These are phyloP conservation scores for Lemur catta DNA, from an alignment of 2,797 vertebrate genomes.

Conservation along the genomic window DNA sequence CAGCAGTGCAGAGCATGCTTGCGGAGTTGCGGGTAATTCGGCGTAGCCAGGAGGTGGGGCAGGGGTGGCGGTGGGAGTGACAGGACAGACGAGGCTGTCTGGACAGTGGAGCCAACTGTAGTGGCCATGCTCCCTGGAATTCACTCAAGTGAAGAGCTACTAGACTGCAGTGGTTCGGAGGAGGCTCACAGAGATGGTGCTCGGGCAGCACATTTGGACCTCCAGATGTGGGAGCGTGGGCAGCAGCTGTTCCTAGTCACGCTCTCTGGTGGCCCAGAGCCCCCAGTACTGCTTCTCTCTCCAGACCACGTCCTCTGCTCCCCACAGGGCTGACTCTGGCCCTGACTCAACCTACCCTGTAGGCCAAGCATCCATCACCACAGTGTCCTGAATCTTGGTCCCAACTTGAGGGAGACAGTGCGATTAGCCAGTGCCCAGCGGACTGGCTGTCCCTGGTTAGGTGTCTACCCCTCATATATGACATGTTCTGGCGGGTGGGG, in stretches of 20 bases:
- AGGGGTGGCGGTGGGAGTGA: not conserved
- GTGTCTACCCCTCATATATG: accelerated
- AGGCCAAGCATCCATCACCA: not conserved
- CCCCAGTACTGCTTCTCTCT: not conserved
- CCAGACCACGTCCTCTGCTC: not conserved
- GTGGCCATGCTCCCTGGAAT: not conserved
- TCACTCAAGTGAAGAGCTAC: not conserved
- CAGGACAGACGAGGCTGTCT: not conserved
- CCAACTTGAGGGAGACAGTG: not conserved
- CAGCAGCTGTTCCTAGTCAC: not conserved
- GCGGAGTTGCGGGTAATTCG: not conserved
- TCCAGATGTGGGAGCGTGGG: not conserved
- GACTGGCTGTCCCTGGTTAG: not conserved
- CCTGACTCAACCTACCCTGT: not conserved
- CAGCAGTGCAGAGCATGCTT: not conserved
- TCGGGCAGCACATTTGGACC: accelerated
- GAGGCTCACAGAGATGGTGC: not conserved
- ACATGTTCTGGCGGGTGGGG: not conserved
- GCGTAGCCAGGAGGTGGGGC: not conserved
- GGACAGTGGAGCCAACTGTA: not conserved
- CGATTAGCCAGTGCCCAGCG: not conserved
- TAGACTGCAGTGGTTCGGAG: no score
- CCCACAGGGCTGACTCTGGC: not conserved
- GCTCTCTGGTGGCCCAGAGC: not conserved
- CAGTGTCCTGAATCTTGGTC: not conserved